These are phyloP conservation scores for Dorcus parallelipipedus DNA, from an alignment of 2,888 invertebrate species.

Conservation along the genomic window DNA sequence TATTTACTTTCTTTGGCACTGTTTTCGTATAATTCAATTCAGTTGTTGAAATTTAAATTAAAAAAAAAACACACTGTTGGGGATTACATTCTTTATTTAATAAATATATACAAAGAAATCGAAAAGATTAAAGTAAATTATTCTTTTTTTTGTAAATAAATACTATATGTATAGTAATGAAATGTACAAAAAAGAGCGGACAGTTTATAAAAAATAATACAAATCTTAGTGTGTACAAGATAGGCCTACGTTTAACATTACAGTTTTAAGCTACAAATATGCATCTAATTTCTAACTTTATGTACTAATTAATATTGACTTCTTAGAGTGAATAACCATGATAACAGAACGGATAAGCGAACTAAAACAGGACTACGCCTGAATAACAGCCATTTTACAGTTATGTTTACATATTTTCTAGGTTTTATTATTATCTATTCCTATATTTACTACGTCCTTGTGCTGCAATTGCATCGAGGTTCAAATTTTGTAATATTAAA, in stretches of 20 bases:
- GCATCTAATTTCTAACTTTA: conserved; percentile 28
- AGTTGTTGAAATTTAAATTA: background rate
- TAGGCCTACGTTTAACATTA: conserved; percentile 45
- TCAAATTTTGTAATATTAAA: background rate
- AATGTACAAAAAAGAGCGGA: background rate
- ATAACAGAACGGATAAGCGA: conserved; percentile 30
- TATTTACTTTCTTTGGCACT: too few species aligned
- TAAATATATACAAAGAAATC: conserved; percentile 15
- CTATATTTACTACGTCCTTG: conserved; percentile 1
- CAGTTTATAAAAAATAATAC: background rate
- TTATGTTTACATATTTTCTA: conserved; percentile 30
- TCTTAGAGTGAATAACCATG: conserved; percentile 43
- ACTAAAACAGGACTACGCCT: conserved; percentile 29
- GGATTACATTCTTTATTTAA: conserved; percentile 18
- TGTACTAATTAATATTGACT: conserved; percentile 48
- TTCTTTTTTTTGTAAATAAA: conserved; percentile 7
- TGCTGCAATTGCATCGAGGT: background rate
- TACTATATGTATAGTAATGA: conserved; percentile 6
- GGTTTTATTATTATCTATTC: conserved; percentile 8
- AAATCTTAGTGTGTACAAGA: conserved; percentile 36
- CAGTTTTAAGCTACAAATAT: conserved; percentile 43
- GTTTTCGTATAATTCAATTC: too few species aligned
- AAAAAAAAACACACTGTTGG: conserved; percentile 4
- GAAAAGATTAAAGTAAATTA: conserved; percentile 4
- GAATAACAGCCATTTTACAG: conserved; percentile 43